Evolutionary conservation across 1,140 invertebrate species (phyloP).

Genomic region (Pachypeltis micranthus): DNA sequence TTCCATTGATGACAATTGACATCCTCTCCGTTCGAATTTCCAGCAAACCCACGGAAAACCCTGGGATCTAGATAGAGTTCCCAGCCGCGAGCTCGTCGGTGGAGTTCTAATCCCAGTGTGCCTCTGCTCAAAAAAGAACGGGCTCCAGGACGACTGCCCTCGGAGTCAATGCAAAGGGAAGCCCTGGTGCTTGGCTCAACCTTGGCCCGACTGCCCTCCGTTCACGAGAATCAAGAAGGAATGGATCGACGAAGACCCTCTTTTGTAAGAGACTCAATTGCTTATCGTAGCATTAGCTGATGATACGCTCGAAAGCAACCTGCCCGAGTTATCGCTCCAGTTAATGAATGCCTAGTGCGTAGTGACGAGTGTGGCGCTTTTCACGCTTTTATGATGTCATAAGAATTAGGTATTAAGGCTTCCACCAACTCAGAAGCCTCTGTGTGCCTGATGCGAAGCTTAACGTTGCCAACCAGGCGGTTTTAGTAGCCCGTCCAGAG

Average conservation of each 20-base stretch:
- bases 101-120: constrained; percentile 54
- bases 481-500: too few species aligned
- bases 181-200: constrained; percentile 49
- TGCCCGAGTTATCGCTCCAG: too few species aligned
- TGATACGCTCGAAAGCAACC: too few species aligned
- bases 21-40: too few species aligned
- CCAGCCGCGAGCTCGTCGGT: constrained; percentile 52
- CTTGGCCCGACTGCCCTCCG: constrained; percentile 51
- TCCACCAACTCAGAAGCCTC: too few species aligned
- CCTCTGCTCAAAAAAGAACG: constrained; percentile 58
- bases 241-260: constrained; percentile 4
- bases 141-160: constrained; percentile 58
- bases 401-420: too few species aligned
- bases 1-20: too few species aligned
- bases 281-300: not conserved
- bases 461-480: too few species aligned
- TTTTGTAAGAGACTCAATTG: not conserved
- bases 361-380: not conserved
- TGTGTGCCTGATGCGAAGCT: too few species aligned
- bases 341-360: too few species aligned
- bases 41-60: constrained; percentile 8
- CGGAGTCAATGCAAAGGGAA: constrained; percentile 51
- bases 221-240: constrained; percentile 12
- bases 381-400: not conserved
- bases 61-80: constrained; percentile 33